These are phyloP conservation scores for Lota lota DNA, from an alignment of 2,113 vertebrate genomes.

Conservation along the genomic window DNA sequence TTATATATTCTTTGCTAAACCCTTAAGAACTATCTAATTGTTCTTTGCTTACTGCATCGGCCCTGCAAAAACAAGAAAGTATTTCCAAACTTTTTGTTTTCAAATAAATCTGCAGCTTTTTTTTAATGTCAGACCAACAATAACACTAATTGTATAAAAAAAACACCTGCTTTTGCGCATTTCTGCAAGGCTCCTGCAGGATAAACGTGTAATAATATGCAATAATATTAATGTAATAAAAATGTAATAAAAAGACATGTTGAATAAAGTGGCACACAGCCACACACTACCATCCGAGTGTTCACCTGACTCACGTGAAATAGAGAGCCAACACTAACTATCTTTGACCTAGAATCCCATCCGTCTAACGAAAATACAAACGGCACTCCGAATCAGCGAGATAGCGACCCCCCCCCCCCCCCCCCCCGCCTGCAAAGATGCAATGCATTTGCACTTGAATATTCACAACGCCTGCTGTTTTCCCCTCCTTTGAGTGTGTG, in stretches of 20 bases:
- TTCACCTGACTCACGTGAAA: no score
- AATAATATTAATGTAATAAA: no score
- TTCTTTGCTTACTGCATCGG: conserved; percentile 14
- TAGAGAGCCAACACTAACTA: no score
- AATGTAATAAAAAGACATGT: no score
- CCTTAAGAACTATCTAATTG: conserved; percentile 24
- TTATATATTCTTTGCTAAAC: conserved; percentile 23
- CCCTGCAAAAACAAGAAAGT: conserved; percentile 9
- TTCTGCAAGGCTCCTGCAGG: no score
- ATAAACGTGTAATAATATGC: no score
- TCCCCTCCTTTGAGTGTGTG: background rate
- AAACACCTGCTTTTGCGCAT: no score
- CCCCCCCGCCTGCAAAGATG: background rate
- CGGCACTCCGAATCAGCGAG: background rate
- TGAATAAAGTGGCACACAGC: no score
- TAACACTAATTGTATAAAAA: no score
- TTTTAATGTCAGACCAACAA: background rate
- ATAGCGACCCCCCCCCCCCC: background rate
- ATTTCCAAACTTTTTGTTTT: background rate
- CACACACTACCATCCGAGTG: no score
- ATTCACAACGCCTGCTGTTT: conserved; percentile 13
- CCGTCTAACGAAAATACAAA: no score
- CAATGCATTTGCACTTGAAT: conserved; percentile 27
- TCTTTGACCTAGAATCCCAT: no score
- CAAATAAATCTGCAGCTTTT: background rate